Conservation (phyloP, 2,113 vertebrate species). For the Chrysemys picta region DNA sequence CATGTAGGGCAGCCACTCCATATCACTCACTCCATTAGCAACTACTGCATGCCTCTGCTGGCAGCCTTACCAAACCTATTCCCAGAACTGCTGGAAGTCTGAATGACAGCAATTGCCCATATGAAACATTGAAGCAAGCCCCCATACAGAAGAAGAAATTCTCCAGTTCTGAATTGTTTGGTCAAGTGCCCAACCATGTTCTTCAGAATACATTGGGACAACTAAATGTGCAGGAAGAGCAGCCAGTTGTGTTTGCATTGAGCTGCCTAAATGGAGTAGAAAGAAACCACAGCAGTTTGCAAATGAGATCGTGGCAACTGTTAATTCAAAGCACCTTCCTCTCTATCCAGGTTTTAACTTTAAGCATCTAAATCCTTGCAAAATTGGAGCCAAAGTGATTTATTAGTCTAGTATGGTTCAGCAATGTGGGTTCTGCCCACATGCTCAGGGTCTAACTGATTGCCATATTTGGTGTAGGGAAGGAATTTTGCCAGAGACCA, state of each 20-base stretch:
- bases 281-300: neutral
- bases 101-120: neutral
- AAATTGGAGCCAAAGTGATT: too few species aligned
- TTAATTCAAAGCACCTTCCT: too few species aligned
- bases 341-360: too few species aligned
- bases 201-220: too few species aligned
- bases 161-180: too few species aligned
- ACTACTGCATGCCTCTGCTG: neutral
- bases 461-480: too few species aligned
- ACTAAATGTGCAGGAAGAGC: neutral
- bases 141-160: neutral
- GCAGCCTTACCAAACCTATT: rapidly evolving
- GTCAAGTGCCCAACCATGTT: too few species aligned
- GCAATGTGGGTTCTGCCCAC: too few species aligned
- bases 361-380: too few species aligned
- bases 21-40: neutral
- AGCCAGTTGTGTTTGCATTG: neutral
- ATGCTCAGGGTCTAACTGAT: too few species aligned
- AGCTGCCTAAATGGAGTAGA: neutral
- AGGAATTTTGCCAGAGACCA: too few species aligned
- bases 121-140: neutral
- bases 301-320: neutral
- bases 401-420: too few species aligned
- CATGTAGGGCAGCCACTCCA: neutral
- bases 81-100: neutral